These are phyloP conservation scores for Rissa tridactyla DNA, from an alignment of 2,113 vertebrate species.

Conservation along the genomic window DNA sequence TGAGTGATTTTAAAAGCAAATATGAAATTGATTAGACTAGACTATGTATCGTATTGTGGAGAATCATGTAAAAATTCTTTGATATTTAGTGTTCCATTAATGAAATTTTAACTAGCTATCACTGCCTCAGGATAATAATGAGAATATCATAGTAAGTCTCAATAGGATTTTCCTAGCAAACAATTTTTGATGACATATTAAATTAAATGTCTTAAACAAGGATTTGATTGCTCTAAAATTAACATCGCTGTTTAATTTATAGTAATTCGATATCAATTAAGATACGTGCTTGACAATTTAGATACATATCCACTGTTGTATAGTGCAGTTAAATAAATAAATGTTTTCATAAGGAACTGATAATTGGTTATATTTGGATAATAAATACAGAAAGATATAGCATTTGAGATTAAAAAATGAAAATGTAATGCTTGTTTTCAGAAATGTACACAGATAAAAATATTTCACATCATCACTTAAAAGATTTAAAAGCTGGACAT, in stretches of 20 bases:
- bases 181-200: neutral
- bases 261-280: neutral
- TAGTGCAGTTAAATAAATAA: neutral
- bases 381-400: neutral
- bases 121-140: neutral
- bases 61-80: neutral
- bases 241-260: neutral
- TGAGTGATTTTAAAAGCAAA: neutral
- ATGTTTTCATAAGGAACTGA: neutral
- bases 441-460: neutral
- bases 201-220: conserved; percentile 6
- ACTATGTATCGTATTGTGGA: neutral
- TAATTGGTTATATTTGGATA: neutral
- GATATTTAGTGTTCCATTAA: neutral
- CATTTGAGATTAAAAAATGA: neutral
- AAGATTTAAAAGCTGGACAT: neutral
- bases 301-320: neutral
- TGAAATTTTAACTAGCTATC: neutral
- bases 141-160: neutral
- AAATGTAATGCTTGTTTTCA: neutral
- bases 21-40: neutral
- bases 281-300: neutral
- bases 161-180: neutral
- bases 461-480: neutral
- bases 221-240: neutral